Evolutionary conservation across 2,888 invertebrate genomes (phyloP), one percentile per base, ranked within the genome.

Genomic region (Perdita meconis): DNA sequence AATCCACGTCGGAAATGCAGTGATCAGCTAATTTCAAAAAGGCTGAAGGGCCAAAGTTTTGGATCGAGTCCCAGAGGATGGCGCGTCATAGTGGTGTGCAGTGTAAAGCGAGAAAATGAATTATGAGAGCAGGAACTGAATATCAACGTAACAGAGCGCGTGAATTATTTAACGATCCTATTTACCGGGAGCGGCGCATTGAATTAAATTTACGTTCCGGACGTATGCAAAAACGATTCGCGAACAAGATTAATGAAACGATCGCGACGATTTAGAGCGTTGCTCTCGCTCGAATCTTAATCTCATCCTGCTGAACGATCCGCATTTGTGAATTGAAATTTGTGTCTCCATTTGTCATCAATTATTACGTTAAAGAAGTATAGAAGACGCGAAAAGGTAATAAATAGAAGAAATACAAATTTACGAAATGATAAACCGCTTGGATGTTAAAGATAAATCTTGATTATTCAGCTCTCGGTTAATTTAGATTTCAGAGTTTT

Each of bases 161-260:
- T 73, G 67, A 74, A 76, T 75, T 76, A 76, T 75, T 77, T 63
- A 75, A 55, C 44, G 61, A 55, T 65, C 50, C 66, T 55, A 50
- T 65, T 74, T 60, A 63, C 60, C 73, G 19, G 36, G 47, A 55
- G 42, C 34, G 26, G 22, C 22, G 56, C 55, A 47, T 66, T 40
- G 36, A 60, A 67, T 75, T 63, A 59, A 77, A 77, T 64, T 73
- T 61, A 53, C 53, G 51, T 8, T 13, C 22, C 38, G 19, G 13
- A 0, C 24, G n/a, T 13, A 24, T 34, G 61, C 61, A 75, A 68
- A 67, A 60, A 75, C 59, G 47, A 66, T 55, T 34, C 6, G 44
- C 40, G 47, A 42, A 42, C 65, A 66, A 66, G 75, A 76, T 72
- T 63, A 63, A 72, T 63, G 72, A 51, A 72, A 74, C 53, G 50